Evolutionary conservation across 37 sponge, comb jelly and placozoan genomes (phyloP), one percentile per base, ranked within the genome.

Genomic region (Halisarca cf. caerulea): DNA sequence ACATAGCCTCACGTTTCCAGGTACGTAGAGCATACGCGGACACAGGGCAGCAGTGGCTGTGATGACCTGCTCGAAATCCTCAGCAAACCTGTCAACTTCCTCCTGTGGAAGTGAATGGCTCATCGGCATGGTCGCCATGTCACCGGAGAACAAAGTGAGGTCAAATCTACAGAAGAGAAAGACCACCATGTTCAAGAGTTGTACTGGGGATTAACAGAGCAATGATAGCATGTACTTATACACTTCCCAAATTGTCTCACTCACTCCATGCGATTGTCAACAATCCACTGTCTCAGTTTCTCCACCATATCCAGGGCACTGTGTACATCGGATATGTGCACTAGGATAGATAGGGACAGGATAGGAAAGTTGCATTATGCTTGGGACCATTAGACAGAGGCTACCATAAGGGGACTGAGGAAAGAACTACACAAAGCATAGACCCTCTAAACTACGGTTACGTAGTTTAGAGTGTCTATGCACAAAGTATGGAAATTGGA

Each of bases 321-420:
- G 58, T 94, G 94, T 43, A 91, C 51, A 43, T 94, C 94, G 24
- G 94, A 79, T 3, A 84, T 88, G 71, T 94, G 94, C 58, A 94
- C 94, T 94, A 66, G 36, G n/a, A n/a, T n/a, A n/a, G n/a, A n/a
- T n/a, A n/a, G n/a, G n/a, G 23, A 21, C 35, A 2, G 33, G 7
- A 69, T 4, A 11, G 33, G 37, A 36, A 69, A 35, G 71, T 64
- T 25, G 14, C 66, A 64, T 23, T 54, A n/a, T n/a, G n/a, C n/a
- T n/a, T n/a, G n/a, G n/a, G n/a, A n/a, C n/a, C n/a, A n/a, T n/a
- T n/a, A n/a, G n/a, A n/a, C n/a, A n/a, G n/a, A n/a, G n/a, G n/a
- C n/a, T n/a, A n/a, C n/a, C n/a, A n/a, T n/a, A n/a, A n/a, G n/a
- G n/a, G n/a, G n/a, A n/a, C n/a, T n/a, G n/a, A n/a, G n/a, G n/a